Base-by-base conservation (phyloP, 2,888 invertebrate genomes). In the Ormyrus nitidulus region DNA sequence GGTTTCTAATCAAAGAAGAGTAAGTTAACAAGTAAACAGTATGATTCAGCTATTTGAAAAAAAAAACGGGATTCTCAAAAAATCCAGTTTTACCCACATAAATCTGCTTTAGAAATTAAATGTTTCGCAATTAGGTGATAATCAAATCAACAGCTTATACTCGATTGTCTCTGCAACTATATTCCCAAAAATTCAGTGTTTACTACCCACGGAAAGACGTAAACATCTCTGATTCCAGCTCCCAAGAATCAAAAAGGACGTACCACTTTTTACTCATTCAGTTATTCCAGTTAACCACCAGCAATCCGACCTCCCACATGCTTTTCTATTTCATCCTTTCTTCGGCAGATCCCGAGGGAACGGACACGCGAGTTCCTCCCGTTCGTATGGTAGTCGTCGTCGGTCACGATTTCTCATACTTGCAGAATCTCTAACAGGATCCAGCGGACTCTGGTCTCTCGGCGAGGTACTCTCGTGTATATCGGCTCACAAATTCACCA, bases 311-410 rank as follows among this genome's bases (percentile, higher is more conserved):
- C 69, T 70, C 61, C 69, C 66, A 66, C 54, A 54, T 62, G 44
- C 62, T 62, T 61, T 77, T 62, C 77, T 62, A 77, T 70, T 77
- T 77, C 77, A 59, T 75, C 44, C 59, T 75, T 11, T 10, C 58
- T 3, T 19, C 62, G 8, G 10, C 6, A 11, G 34, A 10, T 77
- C 69, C 56, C 70, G 5, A 44, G 46, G 70, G 68, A 77, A 19
- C 9, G 48, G 48, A 46, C 66, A 46, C 75, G 66, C 49, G 34
- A 70, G 77, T 69, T 34, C 62, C 64, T 77, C 58, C 69, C 11
- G 62, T 70, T 49, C 62, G 34, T 74, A 34, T 64, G 49, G n/a
- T 7, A n/a, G 46, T 13, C 7, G 5, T 5, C 10, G 6, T 68
- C 19, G 68, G 64, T 56, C 76, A 74, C 19, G 48, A 65, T 66